A percentile compares a stretch with the other conserved stretches of the same genome.
These are phyloP conservation scores for Euspilapteryx auroguttella DNA, from an alignment of 2,888 invertebrate species.

Conservation along the genomic window DNA sequence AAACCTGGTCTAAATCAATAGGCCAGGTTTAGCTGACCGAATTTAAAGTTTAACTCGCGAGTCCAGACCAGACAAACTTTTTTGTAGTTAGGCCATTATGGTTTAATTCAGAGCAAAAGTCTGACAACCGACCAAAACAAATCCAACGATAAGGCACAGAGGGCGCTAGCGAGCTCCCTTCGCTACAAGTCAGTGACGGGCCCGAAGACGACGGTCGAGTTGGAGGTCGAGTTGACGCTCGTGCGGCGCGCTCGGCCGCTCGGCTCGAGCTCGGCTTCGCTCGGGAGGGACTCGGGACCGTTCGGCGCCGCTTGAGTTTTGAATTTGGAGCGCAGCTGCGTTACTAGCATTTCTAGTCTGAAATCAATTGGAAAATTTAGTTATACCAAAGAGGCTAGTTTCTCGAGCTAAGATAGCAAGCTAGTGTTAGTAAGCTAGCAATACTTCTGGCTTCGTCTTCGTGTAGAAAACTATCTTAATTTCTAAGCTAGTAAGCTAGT, in stretches of 20 bases:
- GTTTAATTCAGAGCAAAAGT: too few species aligned
- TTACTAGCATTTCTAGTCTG: constrained; percentile 64
- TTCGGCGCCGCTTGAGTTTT: constrained; percentile 30
- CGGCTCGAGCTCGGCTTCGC: constrained; percentile 40
- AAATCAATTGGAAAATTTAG: constrained; percentile 10
- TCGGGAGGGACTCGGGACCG: constrained; percentile 43
- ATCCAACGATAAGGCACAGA: background rate
- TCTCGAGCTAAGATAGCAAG: too few species aligned
- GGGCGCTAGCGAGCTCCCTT: constrained; percentile 12
- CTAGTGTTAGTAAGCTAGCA: too few species aligned
- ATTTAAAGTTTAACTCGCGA: too few species aligned
- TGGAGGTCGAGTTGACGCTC: constrained; percentile 34
- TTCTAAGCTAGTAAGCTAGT: too few species aligned
- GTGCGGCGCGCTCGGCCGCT: constrained; percentile 26
- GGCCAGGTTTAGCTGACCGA: too few species aligned
- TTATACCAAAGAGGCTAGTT: background rate
- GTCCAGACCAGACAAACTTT: too few species aligned
- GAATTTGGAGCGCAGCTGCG: constrained; percentile 54
- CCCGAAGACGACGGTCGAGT: constrained; percentile 56
- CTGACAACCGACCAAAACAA: background rate
- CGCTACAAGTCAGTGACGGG: constrained; percentile 65
- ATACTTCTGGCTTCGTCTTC: too few species aligned
- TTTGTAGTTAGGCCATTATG: too few species aligned
- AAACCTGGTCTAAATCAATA: too few species aligned
- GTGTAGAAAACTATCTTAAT: too few species aligned